A percentile compares a stretch with the other conserved stretches of the same genome.
Evolutionary conservation across 2,113 vertebrate species (phyloP).

Genomic region (Microcebus lehilahytsara): DNA sequence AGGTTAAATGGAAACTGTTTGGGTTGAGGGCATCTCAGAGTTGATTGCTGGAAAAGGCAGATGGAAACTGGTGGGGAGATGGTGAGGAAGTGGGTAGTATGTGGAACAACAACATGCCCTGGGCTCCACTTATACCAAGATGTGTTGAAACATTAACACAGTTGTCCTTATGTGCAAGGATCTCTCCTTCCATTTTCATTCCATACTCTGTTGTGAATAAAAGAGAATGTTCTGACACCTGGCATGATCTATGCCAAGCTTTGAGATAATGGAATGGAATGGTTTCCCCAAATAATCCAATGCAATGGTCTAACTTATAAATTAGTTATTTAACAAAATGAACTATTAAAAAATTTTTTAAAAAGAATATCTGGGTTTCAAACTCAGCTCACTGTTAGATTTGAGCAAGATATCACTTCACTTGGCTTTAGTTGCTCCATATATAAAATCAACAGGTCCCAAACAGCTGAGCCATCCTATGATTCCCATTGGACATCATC

Average conservation of each 20-base stretch:
- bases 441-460: not conserved
- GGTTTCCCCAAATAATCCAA: not conserved
- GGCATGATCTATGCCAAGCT: not conserved
- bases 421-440: not conserved
- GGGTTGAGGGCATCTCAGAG: not conserved
- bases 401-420: not conserved
- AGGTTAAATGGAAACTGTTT: not conserved
- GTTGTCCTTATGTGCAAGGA: not conserved
- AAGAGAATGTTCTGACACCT: not conserved
- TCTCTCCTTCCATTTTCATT: not conserved
- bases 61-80: not conserved
- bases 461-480: not conserved
- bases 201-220: not conserved
- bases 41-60: not conserved
- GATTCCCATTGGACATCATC: not conserved
- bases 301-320: constrained; percentile 23
- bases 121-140: not conserved
- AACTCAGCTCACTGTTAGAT: not conserved
- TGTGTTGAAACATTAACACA: not conserved
- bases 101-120: not conserved
- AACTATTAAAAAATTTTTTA: not conserved
- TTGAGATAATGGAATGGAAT: not conserved
- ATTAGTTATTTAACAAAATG: constrained; percentile 67
- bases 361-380: not conserved
- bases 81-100: not conserved